A percentile compares a stretch with the other conserved stretches of the same genome.
Conservation (phyloP, 2,888 invertebrate genomes). For the Hanleya hanleyi region DNA sequence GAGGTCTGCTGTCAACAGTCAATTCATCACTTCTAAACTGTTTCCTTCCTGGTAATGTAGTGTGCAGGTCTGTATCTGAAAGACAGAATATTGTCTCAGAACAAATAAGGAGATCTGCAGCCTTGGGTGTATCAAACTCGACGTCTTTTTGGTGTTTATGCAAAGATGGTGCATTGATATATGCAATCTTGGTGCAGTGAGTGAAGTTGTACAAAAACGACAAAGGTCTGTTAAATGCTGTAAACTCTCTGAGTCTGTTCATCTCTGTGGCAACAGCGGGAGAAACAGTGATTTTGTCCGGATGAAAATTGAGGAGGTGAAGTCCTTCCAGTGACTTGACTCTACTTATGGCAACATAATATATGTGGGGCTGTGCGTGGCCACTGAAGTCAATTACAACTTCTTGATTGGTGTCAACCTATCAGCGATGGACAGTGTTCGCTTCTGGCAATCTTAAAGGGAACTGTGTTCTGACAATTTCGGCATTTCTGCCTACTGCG, state of each 20-base stretch:
- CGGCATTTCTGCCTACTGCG: constrained; percentile 19
- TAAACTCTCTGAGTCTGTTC: neutral
- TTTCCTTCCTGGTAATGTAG: neutral
- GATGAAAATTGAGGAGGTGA: constrained; percentile 15
- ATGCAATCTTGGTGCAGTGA: constrained; percentile 11
- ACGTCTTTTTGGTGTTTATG: neutral
- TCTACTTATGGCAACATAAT: constrained; percentile 22
- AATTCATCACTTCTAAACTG: neutral
- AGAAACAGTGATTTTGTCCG: constrained; percentile 12
- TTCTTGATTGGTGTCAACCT: constrained; percentile 21
- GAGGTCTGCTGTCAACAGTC: constrained; percentile 17
- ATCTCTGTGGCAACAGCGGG: constrained; percentile 20
- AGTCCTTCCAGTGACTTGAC: constrained; percentile 15
- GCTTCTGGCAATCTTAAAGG: constrained; percentile 25
- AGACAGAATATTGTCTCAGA: constrained; percentile 29
- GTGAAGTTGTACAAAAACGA: constrained; percentile 6
- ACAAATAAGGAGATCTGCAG: constrained; percentile 22
- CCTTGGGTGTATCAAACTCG: neutral
- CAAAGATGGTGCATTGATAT: constrained; percentile 18
- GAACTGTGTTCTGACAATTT: constrained; percentile 27
- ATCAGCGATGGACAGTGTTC: constrained; percentile 30
- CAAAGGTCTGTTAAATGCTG: constrained; percentile 1
- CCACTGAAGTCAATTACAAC: constrained; percentile 24
- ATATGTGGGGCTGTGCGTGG: constrained; percentile 15
- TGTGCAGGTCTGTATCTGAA: constrained; percentile 5